Conservation (phyloP, 37 sponge, comb jelly and placozoan species). For the Eunapius fragilis region DNA sequence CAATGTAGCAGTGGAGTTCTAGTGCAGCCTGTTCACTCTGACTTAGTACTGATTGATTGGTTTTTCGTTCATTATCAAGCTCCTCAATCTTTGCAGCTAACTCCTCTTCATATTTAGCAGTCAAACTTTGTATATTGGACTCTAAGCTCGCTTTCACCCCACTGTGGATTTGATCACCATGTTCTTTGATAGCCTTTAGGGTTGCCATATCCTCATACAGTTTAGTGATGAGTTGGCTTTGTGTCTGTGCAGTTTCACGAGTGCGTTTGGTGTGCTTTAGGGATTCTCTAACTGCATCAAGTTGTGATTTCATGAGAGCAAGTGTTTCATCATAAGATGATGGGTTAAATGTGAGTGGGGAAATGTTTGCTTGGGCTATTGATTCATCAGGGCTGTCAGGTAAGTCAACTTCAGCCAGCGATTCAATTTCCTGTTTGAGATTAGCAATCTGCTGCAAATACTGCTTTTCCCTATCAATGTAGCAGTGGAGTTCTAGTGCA, state of each 20-base stretch:
- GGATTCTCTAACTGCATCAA: slow-evolving; percentile 35
- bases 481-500: background rate
- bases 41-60: no score
- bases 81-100: no score
- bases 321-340: slow-evolving; percentile 28
- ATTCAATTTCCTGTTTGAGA: background rate
- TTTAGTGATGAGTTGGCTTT: background rate
- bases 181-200: no score
- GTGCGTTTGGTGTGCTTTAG: background rate
- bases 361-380: background rate
- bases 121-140: no score
- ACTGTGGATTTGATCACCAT: no score
- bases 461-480: background rate
- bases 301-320: slow-evolving; percentile 47
- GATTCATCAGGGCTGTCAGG: background rate
- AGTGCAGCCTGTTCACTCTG: slow-evolving; percentile 3
- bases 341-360: background rate
- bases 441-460: background rate
- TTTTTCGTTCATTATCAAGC: no score
- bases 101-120: no score
- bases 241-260: background rate
- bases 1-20: background rate
- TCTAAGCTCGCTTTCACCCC: no score
- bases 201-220: background rate
- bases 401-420: background rate